A percentile compares a stretch with the other conserved stretches of the same genome.
These are phyloP conservation scores for Drosophila siamana DNA, from an alignment of 2,888 invertebrate genomes.

Conservation along the genomic window DNA sequence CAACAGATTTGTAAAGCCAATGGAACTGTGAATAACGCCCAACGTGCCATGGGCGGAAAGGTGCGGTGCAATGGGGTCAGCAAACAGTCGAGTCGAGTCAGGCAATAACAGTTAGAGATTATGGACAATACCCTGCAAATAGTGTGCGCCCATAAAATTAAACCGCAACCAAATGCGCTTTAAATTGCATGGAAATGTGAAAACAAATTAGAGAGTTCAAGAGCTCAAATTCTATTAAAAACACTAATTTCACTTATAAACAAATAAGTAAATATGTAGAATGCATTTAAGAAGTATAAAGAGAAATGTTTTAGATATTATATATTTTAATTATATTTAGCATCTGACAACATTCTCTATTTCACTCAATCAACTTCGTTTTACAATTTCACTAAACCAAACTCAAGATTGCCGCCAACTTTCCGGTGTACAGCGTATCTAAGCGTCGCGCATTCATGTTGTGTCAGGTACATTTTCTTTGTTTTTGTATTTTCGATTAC, in stretches of 20 bases:
- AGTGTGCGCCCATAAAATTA: background rate
- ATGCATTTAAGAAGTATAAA: no score
- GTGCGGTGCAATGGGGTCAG: constrained; percentile 48
- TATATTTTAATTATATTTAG: no score
- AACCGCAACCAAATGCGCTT: no score
- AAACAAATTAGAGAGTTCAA: no score
- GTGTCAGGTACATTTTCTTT: background rate
- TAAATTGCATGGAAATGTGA: no score
- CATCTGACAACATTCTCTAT: no score
- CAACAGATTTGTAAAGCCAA: constrained; percentile 64
- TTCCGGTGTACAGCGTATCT: constrained; percentile 17
- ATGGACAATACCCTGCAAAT: constrained; percentile 30
- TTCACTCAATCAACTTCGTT: no score
- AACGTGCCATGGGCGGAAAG: constrained; percentile 28
- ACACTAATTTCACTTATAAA: background rate
- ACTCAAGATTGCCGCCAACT: background rate
- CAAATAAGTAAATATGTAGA: no score
- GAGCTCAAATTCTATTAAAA: no score
- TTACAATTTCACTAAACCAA: background rate
- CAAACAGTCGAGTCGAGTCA: constrained; percentile 28
- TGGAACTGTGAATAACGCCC: constrained; percentile 34
- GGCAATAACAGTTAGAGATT: constrained; percentile 40
- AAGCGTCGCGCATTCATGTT: background rate
- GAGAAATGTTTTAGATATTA: no score
- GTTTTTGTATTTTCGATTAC: constrained; percentile 21